Conservation (phyloP, 2,113 vertebrate genomes). For the Theristicus caerulescens region DNA sequence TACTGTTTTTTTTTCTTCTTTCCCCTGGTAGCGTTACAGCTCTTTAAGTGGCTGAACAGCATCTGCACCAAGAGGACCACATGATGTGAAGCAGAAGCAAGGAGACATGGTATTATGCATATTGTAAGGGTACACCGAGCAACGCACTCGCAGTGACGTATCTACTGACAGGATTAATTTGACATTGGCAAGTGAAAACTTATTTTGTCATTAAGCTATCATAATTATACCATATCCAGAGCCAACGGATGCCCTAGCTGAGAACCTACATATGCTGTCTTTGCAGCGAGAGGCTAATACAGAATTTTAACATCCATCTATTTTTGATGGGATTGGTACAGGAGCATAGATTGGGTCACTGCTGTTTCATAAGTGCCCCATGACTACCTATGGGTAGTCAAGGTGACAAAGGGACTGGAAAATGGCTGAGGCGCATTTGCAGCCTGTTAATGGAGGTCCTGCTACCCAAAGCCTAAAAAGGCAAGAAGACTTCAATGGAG, state of each 20-base stretch:
- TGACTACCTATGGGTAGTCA: background rate
- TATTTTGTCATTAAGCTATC: conserved; percentile 58
- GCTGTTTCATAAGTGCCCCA: background rate
- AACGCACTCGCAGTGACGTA: background rate
- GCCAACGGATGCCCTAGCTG: conserved; percentile 32
- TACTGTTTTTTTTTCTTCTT: background rate
- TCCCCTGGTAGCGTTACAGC: background rate
- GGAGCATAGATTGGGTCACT: background rate
- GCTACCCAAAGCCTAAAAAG: background rate
- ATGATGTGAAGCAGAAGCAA: conserved; percentile 49
- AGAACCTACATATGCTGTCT: background rate
- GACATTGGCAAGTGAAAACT: conserved; percentile 43
- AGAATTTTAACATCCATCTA: background rate
- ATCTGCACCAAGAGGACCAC: conserved; percentile 53
- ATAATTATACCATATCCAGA: conserved; percentile 31
- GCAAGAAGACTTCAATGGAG: background rate
- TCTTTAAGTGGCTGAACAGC: conserved; percentile 47
- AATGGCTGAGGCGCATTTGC: background rate
- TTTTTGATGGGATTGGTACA: background rate
- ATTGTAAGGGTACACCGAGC: conserved; percentile 11
- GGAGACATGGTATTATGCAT: background rate
- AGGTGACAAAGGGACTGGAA: background rate
- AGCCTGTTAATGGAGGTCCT: background rate
- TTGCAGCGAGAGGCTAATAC: background rate
- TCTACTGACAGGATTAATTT: conserved; percentile 57